Base-by-base conservation (phyloP, 2,888 invertebrate species). In the Smittia aterrima region DNA sequence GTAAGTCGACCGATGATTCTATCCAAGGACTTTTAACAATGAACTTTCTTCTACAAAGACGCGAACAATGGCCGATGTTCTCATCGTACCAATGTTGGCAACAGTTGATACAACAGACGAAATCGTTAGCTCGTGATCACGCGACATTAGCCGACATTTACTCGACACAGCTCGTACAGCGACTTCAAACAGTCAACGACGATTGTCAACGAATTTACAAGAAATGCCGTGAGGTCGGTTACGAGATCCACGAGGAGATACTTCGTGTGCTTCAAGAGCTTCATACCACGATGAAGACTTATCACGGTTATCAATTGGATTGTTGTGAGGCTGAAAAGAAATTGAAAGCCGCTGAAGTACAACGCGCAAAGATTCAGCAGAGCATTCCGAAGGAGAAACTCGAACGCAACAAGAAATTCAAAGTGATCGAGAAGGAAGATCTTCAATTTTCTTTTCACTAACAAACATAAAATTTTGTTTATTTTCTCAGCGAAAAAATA, bases 241-340 rank as follows among this genome's bases (percentile, higher is more conserved):
- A 90, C 77, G 93, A 95, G 84, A 93, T 94, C 53, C 97, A 98
- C 84, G 96, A 95, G 83, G 96, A 97, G 84, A 91, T 97, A 79
- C 86, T 93, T 78, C 90, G 93, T 78, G 95, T 96, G 75, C 86
- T 97, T 77, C 93, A 91, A 79, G 96, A 96, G 83, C 87, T 97
- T 75, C 95, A 95, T 80, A 92, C 91, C 78, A 92, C 95, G 66
- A 95, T 95, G 91, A 97, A 97, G 86, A 94, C 95, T 77, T 96
- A 96, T 86, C 95, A 95, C 80, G 88, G 90, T 75, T 94, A 95
- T 38, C 66, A 78, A 80, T 88, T 89, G n/a, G 94, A 93, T 80
- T 91, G 92, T 82, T 88, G 92, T 79, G 91, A 90, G 79, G 93
- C 95, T 1, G 96, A 96, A 80, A 87, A 89, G 77, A 96, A 96